Evolutionary conservation across 2,888 invertebrate genomes (phyloP).

Genomic region (Acanthopleura granulata): DNA sequence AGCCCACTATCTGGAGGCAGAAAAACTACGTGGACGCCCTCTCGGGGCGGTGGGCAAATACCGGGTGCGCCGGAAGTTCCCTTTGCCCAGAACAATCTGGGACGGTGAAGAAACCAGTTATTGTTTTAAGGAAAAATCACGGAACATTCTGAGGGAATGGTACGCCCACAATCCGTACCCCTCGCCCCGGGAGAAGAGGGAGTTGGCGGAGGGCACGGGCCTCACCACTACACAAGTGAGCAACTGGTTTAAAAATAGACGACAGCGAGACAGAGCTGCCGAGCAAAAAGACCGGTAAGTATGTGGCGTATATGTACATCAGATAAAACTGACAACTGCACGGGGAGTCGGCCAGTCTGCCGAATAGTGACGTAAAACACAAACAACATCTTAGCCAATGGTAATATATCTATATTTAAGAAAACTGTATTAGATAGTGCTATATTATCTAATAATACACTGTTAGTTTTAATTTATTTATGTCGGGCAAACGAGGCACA

Average conservation of each 20-base stretch:
- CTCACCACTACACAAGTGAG: constrained; percentile 94
- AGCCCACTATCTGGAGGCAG: constrained; percentile 99
- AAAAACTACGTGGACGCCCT: constrained; percentile 91
- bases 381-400: no score
- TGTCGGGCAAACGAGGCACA: no score
- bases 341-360: no score
- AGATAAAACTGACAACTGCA: not conserved
- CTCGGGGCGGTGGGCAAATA: constrained; percentile 85
- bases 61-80: constrained; percentile 95
- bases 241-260: constrained; percentile 98
- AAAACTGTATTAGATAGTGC: no score
- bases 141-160: constrained; percentile 91
- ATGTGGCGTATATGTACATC: not conserved
- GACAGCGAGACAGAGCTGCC: constrained; percentile 95
- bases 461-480: no score
- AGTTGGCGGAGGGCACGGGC: constrained; percentile 94
- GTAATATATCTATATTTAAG: no score
- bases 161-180: constrained; percentile 91
- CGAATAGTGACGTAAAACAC: no score
- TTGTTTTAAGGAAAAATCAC: constrained; percentile 88
- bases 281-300: constrained; percentile 74
- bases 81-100: constrained; percentile 98
- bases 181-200: constrained; percentile 94
- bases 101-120: constrained; percentile 99
- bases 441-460: no score